Base-by-base conservation (phyloP, 1,140 invertebrate genomes). In the Holotrichia oblita region DNA sequence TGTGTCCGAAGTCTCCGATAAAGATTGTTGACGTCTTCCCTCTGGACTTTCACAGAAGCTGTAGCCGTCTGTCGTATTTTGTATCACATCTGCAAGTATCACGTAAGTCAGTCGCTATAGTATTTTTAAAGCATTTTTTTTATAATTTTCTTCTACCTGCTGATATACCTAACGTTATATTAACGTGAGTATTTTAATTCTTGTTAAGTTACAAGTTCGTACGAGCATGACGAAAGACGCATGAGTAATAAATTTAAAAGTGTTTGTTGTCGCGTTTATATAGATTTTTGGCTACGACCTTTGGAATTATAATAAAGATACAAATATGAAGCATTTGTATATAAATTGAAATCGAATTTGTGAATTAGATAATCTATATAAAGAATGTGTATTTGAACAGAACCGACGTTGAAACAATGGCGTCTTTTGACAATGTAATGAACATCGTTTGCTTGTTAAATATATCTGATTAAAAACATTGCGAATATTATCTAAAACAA, bases 11-110 rank as follows among this genome's bases (percentile, higher is more conserved):
- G 61, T 69, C 61, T 27, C 61, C 61, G 61, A 69, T 69, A 69
- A 69, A 69, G 61, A 69, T 69, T 69, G 61, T 69, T 69, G 20
- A 69, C 61, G 61, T 69, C 61, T 22, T 69, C 61, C 27, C 20
- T 14, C 27, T 34, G 22, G 20, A 27, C 20, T 20, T 27, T 9
- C 17, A 20, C 17, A 64, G 61, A 64, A 64, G 61, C 61, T n/a
- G 10, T 10, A 64, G 1, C 24, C 61, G 61, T 22, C 12, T 64
- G 17, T 27, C 17, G 17, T 22, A 22, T 20, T 64, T n/a, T n/a
- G n/a, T 20, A 64, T 24, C 6, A 17, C 17, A 64, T 9, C 20
- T 2, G 17, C 61, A 12, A 64, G 17, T 7, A 27, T 64, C 61
- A 64, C 17, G 61, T 64, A 64, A 64, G 61, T 64, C 17, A 20